Percentiles rank a stretch among this genome's conserved stretches.
Conservation (phyloP, 2,797 vertebrate species). For the Notolabrus celidotus region DNA sequence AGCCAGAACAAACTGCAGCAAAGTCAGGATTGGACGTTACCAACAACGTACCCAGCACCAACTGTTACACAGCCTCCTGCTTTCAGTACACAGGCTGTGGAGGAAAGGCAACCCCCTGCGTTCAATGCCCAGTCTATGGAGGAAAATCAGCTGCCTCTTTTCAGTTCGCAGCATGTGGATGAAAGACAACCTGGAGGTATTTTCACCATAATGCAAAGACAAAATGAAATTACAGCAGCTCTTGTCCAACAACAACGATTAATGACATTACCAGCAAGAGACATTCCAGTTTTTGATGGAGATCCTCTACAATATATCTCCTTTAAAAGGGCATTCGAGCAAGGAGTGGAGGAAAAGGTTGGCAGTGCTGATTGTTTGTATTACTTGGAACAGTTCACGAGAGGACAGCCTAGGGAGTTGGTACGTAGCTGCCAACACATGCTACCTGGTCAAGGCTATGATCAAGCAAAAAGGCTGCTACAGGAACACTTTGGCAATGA, state of each 20-base stretch:
- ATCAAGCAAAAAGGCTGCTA: not conserved
- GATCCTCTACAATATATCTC: not conserved
- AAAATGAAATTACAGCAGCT: not conserved
- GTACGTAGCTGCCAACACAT: slow-evolving; percentile 1
- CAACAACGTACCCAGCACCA: not conserved
- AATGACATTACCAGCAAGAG: not conserved
- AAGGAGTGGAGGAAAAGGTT: not conserved
- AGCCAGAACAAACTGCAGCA: not conserved
- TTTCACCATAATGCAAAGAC: not conserved
- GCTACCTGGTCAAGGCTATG: not conserved
- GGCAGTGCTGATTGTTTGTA: not conserved
- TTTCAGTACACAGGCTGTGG: too few relatives aligned
- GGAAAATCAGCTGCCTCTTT: not conserved
- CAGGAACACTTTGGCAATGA: slow-evolving; percentile 8
- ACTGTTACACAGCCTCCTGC: not conserved
- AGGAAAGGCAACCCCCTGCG: not conserved
- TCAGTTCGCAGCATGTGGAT: not conserved
- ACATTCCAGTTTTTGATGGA: not conserved
- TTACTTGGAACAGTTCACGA: too few relatives aligned
- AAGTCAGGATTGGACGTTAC: not conserved
- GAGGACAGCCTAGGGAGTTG: slow-evolving; percentile 1
- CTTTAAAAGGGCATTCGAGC: not conserved
- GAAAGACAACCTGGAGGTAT: not conserved
- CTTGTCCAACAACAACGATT: not conserved
- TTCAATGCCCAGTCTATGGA: not conserved